Base-by-base conservation (phyloP, 2,797 vertebrate genomes). In the Labeo calbasu region DNA sequence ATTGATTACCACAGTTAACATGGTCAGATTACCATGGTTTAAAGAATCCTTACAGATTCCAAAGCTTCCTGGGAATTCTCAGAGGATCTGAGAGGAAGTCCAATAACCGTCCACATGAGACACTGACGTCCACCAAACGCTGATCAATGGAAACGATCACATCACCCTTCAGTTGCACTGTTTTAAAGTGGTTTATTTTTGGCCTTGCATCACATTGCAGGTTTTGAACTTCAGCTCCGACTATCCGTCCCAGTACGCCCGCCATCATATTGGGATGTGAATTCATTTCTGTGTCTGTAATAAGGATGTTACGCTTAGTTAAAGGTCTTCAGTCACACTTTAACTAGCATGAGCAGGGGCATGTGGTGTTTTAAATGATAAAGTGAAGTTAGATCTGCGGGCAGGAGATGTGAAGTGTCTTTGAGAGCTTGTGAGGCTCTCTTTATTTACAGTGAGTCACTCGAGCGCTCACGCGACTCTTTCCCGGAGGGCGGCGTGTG, bases 361-460 rank as follows among this genome's bases (percentile, higher is more conserved):
- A n/a, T 77, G 48, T 55, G 43, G 63, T 25, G n/a, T 59, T 78
- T 50, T 68, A 84, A 70, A 17, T 40, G 15, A 66, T 50, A 25
- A 75, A 75, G 57, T 2, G n/a, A 57, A 68, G 43, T 70, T 84
- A 28, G 55, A 48, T 70, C n/a, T 53, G 59, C 68, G 19, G 21
- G n/a, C 23, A 66, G 50, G 59, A 43, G 68, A 79, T 59, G 19
- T 73, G 32, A 7, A 81, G 70, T 70, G 82, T 48, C 78, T 78
- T 79, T 88, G 84, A 85, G 81, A 76, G 72, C 61, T 82, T 79
- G 43, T 51, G 66, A 82, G 71, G 15, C 17, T 46, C 61, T 76
- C 43, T 92, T 91, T 92, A 92, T 93, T 93, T 92, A 92, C 92
- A 90, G 82, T 89, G 79, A 86, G 88, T 80, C 89, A 82, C 88